These are phyloP conservation scores for Scaptomyza montana DNA, from an alignment of 1,140 invertebrate species.

Conservation along the genomic window DNA sequence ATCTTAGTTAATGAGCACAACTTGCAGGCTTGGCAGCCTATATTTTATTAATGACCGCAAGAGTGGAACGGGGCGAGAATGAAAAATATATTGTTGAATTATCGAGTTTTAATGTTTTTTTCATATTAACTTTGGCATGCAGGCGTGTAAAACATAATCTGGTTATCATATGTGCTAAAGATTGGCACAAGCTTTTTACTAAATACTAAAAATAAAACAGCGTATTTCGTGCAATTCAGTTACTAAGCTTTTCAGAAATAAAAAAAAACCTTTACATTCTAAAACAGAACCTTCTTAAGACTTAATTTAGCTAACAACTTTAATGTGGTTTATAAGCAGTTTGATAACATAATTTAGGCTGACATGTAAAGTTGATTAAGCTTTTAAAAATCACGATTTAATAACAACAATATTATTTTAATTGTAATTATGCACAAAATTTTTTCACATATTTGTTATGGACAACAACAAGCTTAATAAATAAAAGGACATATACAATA, in stretches of 20 bases:
- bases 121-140: slow-evolving; percentile 17
- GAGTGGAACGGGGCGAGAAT: slow-evolving; percentile 11
- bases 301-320: neutral
- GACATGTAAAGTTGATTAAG: neutral
- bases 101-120: neutral
- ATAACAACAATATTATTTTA: neutral
- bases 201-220: slow-evolving; percentile 7
- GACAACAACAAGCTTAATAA: slow-evolving; percentile 35
- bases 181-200: neutral
- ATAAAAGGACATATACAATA: slow-evolving; percentile 9
- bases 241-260: too few species aligned
- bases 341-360: neutral
- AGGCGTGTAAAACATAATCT: slow-evolving; percentile 17
- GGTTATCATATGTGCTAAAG: slow-evolving; percentile 1
- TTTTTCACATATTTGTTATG: neutral
- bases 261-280: neutral
- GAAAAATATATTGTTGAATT: slow-evolving; percentile 14
- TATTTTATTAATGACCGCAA: neutral
- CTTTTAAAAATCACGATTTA: neutral
- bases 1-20: slow-evolving; percentile 29
- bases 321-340: neutral
- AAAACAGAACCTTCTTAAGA: neutral
- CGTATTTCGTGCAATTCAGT: neutral
- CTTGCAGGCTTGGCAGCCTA: slow-evolving; percentile 24
- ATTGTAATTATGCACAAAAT: neutral